These are phyloP conservation scores for Drosophila subquinaria DNA, from an alignment of 2,888 invertebrate species.

Conservation along the genomic window DNA sequence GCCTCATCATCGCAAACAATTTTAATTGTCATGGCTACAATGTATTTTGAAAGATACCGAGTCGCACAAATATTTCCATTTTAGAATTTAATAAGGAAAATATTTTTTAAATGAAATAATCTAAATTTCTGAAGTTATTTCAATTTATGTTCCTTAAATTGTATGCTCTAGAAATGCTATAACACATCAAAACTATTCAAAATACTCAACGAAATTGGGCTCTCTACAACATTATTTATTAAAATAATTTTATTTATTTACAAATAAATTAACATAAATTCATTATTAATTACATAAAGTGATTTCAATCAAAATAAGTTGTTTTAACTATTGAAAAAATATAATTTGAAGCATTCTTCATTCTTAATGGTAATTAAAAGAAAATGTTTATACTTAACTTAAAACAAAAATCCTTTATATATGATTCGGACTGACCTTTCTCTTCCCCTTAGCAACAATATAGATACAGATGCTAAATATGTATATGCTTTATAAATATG, in stretches of 20 bases:
- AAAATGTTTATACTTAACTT: background rate
- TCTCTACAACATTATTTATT: too few species aligned
- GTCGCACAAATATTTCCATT: background rate
- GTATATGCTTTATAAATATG: too few species aligned
- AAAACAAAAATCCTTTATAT: background rate
- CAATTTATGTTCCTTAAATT: too few species aligned
- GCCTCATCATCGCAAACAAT: slow-evolving; percentile 19
- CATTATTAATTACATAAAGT: background rate
- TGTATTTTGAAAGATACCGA: background rate
- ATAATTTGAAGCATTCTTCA: background rate
- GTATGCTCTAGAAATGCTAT: too few species aligned
- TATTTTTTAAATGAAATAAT: too few species aligned
- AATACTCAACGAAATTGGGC: too few species aligned
- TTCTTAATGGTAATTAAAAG: too few species aligned
- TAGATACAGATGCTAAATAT: background rate
- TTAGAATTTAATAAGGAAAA: too few species aligned
- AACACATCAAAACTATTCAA: too few species aligned
- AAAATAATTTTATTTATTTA: too few species aligned
- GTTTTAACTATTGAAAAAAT: background rate
- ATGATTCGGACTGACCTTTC: background rate
- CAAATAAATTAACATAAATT: too few species aligned
- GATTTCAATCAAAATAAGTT: background rate
- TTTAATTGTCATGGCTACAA: slow-evolving; percentile 8
- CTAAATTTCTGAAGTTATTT: too few species aligned
- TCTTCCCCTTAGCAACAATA: background rate